Evolutionary conservation across 2,113 vertebrate genomes (phyloP), one percentile per base, ranked within the genome.

Genomic region (Istiophorus platypterus): DNA sequence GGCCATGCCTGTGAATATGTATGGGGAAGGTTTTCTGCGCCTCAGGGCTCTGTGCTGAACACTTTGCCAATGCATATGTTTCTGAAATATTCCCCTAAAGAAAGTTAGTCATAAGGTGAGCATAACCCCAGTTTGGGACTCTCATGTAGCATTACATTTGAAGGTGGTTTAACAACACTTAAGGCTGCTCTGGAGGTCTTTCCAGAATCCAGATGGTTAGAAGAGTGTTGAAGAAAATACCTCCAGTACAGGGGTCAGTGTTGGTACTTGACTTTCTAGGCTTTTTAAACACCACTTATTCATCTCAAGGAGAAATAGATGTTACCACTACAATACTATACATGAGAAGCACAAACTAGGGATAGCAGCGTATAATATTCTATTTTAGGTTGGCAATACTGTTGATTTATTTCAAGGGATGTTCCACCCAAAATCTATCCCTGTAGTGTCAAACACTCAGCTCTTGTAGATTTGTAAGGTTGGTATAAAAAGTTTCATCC

Each of bases 41-140:
- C 59, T 59, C 26, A 9, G 22, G 58, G 67, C 75, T 71, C 58
- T 54, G 8, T 73, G 58, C 17, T 66, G 59, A 56, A 59, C 15
- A 20, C 52, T 15, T 62, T 34, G 31, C 52, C 27, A 27, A 64
- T 49, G 41, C 79, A 68, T 69, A 39, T 79, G 41, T 82, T 63
- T 74, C 45, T 79, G 70, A 61, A 51, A 52, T 61, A 49, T 72
- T 29, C 75, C 42, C 64, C 72, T 17, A 61, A 76, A 81, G 67
- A 52, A 86, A 62, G 12, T 80, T 80, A 89, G 57, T 86, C 85
- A 79, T 72, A 26, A 11, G 49, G 26, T 13, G 72, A 70, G 20
- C 39, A 7, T 5, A 17, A 22, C 27, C 14, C 10, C 49, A 20
- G 58, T 63, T 9, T 45, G 26, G 42, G 24, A 12, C 18, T 52